Percentiles rank a stretch among this genome's conserved stretches.
These are phyloP conservation scores for Amaurobius ferox DNA, from an alignment of 2,888 invertebrate species.

Conservation along the genomic window DNA sequence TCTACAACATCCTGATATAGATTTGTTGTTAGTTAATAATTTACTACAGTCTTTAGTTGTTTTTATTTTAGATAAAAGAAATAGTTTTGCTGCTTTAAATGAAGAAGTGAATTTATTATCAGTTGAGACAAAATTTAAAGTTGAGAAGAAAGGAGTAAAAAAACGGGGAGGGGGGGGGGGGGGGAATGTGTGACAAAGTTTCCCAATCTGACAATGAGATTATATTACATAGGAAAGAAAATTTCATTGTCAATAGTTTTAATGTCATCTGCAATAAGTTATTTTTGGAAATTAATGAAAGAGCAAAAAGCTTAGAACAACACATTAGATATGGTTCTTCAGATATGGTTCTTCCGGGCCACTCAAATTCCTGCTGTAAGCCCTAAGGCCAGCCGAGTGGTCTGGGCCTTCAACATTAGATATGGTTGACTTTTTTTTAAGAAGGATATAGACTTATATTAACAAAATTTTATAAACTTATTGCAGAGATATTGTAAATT, in stretches of 20 bases:
- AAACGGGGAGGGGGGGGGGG: no score
- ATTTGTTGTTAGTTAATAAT: neutral
- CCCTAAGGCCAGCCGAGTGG: neutral
- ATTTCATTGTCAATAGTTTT: neutral
- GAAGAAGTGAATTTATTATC: neutral
- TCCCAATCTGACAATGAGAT: neutral
- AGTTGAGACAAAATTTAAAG: neutral
- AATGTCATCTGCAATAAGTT: neutral
- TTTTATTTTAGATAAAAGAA: neutral
- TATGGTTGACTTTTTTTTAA: neutral
- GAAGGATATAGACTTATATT: neutral
- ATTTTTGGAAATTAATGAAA: neutral
- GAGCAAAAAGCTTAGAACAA: neutral
- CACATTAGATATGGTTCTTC: no score
- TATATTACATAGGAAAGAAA: neutral
- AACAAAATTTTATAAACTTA: no score
- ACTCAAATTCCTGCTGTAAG: no score
- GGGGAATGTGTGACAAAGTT: neutral
- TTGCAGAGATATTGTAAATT: no score
- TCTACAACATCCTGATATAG: slow-evolving; percentile 6
- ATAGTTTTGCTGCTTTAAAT: neutral
- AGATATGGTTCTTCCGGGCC: no score
- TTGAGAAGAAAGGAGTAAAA: neutral
- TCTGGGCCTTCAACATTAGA: neutral
- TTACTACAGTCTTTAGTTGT: neutral